Conservation (phyloP, 2,797 vertebrate species). For the Hyperoplus lanceolatus region DNA sequence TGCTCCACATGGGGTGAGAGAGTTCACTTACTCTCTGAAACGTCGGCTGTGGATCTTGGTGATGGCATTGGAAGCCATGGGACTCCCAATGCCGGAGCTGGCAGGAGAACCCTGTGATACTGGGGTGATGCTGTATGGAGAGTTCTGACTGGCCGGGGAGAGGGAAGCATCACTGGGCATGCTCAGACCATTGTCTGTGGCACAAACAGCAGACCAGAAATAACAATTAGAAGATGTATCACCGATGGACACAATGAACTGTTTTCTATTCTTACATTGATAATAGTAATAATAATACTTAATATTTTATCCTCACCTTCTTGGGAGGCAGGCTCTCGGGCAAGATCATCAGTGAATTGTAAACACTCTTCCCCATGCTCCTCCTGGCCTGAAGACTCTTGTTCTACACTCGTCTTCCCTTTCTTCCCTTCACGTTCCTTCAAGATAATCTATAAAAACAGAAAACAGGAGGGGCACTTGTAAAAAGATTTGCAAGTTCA, state of each 20-base stretch:
- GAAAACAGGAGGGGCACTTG: background rate
- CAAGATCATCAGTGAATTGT: slow-evolving; percentile 89
- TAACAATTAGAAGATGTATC: slow-evolving; percentile 6
- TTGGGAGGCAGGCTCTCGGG: slow-evolving; percentile 91
- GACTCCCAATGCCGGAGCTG: slow-evolving; percentile 97
- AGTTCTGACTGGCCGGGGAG: slow-evolving; percentile 98
- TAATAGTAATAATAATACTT: no score
- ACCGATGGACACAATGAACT: background rate
- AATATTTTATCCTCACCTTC: slow-evolving; percentile 84
- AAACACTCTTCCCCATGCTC: slow-evolving; percentile 89
- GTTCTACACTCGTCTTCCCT: slow-evolving; percentile 90
- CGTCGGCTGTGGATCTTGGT: slow-evolving; percentile 99
- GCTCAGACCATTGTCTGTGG: slow-evolving; percentile 93
- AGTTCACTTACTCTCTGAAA: slow-evolving; percentile 94
- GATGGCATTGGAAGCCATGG: slow-evolving; percentile 96
- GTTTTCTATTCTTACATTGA: background rate
- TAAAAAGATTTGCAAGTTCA: background rate
- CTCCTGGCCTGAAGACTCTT: slow-evolving; percentile 86
- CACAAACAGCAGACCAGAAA: slow-evolving; percentile 14
- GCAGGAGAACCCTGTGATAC: slow-evolving; percentile 97
- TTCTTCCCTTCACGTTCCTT: slow-evolving; percentile 99
- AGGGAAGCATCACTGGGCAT: slow-evolving; percentile 96
- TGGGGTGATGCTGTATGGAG: slow-evolving; percentile 98
- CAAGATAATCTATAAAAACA: slow-evolving; percentile 91
- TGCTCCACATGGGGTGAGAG: background rate